These are phyloP conservation scores for Orcinus orca DNA, from an alignment of 2,113 vertebrate species.

Conservation along the genomic window DNA sequence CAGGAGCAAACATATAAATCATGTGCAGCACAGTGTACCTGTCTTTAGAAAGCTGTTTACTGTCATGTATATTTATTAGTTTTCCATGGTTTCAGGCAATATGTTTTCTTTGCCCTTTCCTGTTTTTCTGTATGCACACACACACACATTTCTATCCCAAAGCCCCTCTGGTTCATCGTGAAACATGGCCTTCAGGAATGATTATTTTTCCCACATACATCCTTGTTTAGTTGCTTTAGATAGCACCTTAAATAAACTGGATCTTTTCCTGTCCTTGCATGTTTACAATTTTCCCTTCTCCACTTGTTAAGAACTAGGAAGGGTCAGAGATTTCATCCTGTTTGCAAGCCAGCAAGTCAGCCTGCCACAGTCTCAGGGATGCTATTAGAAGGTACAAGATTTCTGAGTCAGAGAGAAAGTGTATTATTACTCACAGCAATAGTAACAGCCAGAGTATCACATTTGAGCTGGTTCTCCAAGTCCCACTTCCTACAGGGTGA, in stretches of 20 bases:
- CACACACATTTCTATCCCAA: neutral
- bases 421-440: neutral
- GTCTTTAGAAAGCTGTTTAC: slow-evolving; percentile 49
- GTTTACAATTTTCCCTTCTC: neutral
- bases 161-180: neutral
- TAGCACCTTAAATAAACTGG: neutral
- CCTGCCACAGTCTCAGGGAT: neutral
- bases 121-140: neutral
- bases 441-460: neutral
- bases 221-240: neutral
- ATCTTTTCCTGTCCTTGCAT: neutral
- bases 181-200: neutral
- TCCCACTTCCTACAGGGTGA: neutral
- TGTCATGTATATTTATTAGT: slow-evolving; percentile 56
- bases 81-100: slow-evolving; percentile 17
- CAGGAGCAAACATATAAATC: slow-evolving; percentile 49
- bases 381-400: neutral
- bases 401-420: neutral
- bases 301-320: neutral
- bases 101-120: neutral
- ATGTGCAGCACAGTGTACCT: slow-evolving; percentile 36
- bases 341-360: neutral
- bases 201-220: neutral
- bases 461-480: neutral
- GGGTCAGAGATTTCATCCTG: neutral